Evolutionary conservation across 2,888 invertebrate species (phyloP).

Genomic region (Pterobdella sp.): DNA sequence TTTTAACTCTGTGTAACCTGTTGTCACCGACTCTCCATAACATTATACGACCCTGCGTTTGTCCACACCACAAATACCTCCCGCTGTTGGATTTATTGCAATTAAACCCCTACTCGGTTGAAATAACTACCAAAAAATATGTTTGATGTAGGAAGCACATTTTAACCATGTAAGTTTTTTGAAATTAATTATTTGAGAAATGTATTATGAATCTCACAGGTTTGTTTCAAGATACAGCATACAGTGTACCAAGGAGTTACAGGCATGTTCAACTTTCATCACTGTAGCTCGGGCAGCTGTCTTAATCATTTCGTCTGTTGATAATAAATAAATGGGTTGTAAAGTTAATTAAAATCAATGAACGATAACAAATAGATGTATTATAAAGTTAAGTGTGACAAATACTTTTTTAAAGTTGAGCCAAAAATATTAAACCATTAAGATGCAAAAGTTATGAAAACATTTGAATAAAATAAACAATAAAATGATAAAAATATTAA

Average conservation of each 20-base stretch:
- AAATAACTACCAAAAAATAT: constrained; percentile 7
- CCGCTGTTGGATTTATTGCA: neutral
- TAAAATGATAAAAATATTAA: neutral
- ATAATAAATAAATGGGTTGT: neutral
- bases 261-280: too few relatives aligned
- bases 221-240: neutral
- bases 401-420: neutral
- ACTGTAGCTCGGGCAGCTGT: too few relatives aligned
- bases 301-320: neutral
- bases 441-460: neutral
- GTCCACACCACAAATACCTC: constrained; percentile 41
- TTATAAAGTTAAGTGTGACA: too few relatives aligned
- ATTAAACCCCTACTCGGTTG: neutral
- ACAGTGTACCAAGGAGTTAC: constrained; percentile 2
- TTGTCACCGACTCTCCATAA: constrained; percentile 37
- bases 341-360: too few relatives aligned
- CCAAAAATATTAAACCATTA: neutral
- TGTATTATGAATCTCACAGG: neutral
- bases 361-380: too few relatives aligned
- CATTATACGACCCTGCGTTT: constrained; percentile 40
- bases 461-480: neutral
- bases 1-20: constrained; percentile 13
- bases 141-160: neutral
- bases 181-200: neutral
- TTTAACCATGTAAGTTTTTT: neutral